Conservation (phyloP, 2,888 invertebrate genomes). For the Gnatocerus cornutus region DNA sequence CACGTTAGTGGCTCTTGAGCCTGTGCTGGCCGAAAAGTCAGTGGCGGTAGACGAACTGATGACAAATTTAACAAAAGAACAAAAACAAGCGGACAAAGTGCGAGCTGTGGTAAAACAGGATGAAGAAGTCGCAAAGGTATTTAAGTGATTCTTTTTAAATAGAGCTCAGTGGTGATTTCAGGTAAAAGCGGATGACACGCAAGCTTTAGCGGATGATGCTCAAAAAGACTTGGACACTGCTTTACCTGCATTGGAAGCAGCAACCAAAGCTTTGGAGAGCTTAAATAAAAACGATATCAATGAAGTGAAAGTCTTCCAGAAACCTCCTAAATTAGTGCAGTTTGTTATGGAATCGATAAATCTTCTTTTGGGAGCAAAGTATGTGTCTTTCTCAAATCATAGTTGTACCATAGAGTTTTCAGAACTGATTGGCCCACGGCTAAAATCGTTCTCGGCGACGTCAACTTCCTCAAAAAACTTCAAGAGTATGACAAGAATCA, state of each 20-base stretch:
- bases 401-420: conserved; percentile 48
- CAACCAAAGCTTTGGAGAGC: conserved; percentile 87
- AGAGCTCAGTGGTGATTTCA: conserved; percentile 63
- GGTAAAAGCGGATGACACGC: conserved; percentile 89
- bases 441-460: conserved; percentile 86
- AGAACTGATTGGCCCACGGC: conserved; percentile 92
- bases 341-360: conserved; percentile 96
- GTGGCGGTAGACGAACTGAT: conserved; percentile 84
- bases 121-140: conserved; percentile 86
- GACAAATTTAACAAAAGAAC: conserved; percentile 84
- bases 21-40: conserved; percentile 84
- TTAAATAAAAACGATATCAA: conserved; percentile 93
- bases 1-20: conserved; percentile 86
- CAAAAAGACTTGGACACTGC: conserved; percentile 89
- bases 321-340: conserved; percentile 89
- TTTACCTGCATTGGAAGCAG: conserved; percentile 89
- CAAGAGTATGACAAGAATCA: conserved; percentile 92
- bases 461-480: conserved; percentile 86
- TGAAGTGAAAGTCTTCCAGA: conserved; percentile 90
- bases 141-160: conserved; percentile 5
- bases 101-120: conserved; percentile 86
- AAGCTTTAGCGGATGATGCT: conserved; percentile 88
- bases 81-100: conserved; percentile 86
- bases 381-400: conserved; percentile 52
- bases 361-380: conserved; percentile 88